Base-by-base conservation (phyloP, 1,140 invertebrate species). In the Trichonephila clavata region DNA sequence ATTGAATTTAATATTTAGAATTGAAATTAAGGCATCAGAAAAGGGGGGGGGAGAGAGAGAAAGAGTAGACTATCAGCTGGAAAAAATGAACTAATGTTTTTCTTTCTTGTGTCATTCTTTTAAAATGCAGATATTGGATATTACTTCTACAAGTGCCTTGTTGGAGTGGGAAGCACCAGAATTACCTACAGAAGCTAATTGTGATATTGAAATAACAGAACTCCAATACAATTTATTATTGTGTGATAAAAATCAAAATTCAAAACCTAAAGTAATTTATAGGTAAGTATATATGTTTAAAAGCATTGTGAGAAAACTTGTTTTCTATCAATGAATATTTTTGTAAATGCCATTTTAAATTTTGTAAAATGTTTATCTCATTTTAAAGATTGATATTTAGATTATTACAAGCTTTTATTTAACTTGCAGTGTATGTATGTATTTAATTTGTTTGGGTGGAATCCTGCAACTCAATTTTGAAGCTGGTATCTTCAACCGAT, bases 131-230 rank as follows among this genome's bases (percentile, higher is more conserved):
- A 83, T 86, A n/a, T 86, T 83, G 27, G 43, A 92, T 86, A 71
- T 92, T 18, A 92, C 81, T 57, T 60, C 91, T 92, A 86, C 83
- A 92, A 92, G 91, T 92, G 91, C 91, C 91, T 92, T 92, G 81
- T 86, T 92, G 32, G 60, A 92, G 24, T 92, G 91, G 91, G 24
- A 32, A 86, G 63, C 21, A 16, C 63, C 81, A 68, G 63, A 92
- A 39, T 59, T 86, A 59, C 84, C 16, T 86, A 27, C 61, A 68
- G 91, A 92, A 71, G 61, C 32, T 27, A 27, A 92, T 57, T 59
- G 91, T 92, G 91, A 92, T 92, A 59, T 92, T 71, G 43, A 92
- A 21, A 13, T 71, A n/a, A 86, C 83, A 32, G 63, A 92, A 59
- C 4, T 86, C 13, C 21, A 71, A 68, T 92, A 92, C 43, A 71